Conservation (phyloP, 2,797 vertebrate species). For the Pseudocheirus occidentalis region DNA sequence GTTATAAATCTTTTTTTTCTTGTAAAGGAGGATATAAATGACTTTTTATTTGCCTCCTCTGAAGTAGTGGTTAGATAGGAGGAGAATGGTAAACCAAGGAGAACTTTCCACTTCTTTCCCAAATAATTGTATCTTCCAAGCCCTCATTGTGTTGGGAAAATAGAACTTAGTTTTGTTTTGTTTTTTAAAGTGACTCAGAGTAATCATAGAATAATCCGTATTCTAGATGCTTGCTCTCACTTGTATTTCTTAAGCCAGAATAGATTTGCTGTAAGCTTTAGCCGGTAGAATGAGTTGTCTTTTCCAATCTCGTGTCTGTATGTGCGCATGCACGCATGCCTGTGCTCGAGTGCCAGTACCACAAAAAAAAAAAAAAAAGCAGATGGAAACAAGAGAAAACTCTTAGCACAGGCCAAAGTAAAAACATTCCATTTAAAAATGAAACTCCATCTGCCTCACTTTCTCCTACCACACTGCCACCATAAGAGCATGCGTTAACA, state of each 20-base stretch:
- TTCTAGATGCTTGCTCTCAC: not conserved
- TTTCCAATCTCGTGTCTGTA: constrained; percentile 66
- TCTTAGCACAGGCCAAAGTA: constrained; percentile 66
- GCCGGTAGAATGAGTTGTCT: constrained; percentile 65
- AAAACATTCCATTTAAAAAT: constrained; percentile 77
- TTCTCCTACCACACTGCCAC: constrained; percentile 62
- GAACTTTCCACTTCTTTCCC: not conserved
- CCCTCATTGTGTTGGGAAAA: not conserved
- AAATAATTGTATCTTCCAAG: constrained; percentile 3
- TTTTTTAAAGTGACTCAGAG: constrained; percentile 43
- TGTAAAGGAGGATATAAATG: constrained; percentile 13
- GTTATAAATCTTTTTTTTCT: constrained; percentile 45
- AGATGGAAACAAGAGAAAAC: constrained; percentile 78
- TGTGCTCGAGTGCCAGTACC: constrained; percentile 39
- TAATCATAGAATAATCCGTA: constrained; percentile 29
- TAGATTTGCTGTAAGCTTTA: constrained; percentile 71
- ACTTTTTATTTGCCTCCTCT: constrained; percentile 40
- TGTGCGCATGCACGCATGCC: not conserved
- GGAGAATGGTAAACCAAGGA: not conserved
- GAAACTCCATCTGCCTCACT: constrained; percentile 75
- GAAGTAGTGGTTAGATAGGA: constrained; percentile 15
- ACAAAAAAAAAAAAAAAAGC: constrained; percentile 57
- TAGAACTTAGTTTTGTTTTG: not conserved
- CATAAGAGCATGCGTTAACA: constrained; percentile 50
- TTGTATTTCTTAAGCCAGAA: constrained; percentile 9